Evolutionary conservation across 2,888 invertebrate genomes (phyloP), one percentile per base, ranked within the genome.

Genomic region (Dryomyza anilis): DNA sequence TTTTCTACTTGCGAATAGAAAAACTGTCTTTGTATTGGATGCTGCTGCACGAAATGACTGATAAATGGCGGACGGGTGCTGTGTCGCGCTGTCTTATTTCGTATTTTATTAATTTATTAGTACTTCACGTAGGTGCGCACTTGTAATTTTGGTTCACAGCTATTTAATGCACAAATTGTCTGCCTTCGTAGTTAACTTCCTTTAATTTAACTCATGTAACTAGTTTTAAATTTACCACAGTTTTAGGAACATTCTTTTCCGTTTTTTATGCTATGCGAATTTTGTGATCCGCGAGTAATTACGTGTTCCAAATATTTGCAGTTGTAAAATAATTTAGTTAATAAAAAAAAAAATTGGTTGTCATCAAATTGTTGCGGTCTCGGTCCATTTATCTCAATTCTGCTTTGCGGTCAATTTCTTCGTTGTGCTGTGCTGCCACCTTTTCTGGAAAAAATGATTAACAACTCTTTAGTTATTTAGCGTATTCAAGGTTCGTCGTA

Each of bases 281-380:
- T 43, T 61, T 46, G 30, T 53, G n/a, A 43, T 29, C 43, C 43
- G 61, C 29, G 21, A 36, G n/a, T 19, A 61, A 61, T 61, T 61
- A 61, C 61, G 61, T 61, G 61, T 61, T 53, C 61, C 39, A 21
- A 61, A 61, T 39, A 39, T 27, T 61, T 61, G 36, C 14, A 61
- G 60, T 25, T 61, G 30, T 61, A 61, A 61, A 61, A 61, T 50
- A 60, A 33, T 60, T 60, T 39, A 61, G 48, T 33, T 39, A 45
- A 58, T 43, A 59, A 46, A 59, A 59, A 59, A 27, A 46, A 59
- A 59, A 59, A 59, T 29, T 36, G 36, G 12, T n/a, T 25, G 27
- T 25, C 25, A 23, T 14, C n/a, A 50, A 50, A 50, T 25, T 50
- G 50, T 50, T 25, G n/a, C 8, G 25, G 50, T 25, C n/a, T n/a